Conservation (phyloP, 2,888 invertebrate genomes). For the Mesochorus sp. region DNA sequence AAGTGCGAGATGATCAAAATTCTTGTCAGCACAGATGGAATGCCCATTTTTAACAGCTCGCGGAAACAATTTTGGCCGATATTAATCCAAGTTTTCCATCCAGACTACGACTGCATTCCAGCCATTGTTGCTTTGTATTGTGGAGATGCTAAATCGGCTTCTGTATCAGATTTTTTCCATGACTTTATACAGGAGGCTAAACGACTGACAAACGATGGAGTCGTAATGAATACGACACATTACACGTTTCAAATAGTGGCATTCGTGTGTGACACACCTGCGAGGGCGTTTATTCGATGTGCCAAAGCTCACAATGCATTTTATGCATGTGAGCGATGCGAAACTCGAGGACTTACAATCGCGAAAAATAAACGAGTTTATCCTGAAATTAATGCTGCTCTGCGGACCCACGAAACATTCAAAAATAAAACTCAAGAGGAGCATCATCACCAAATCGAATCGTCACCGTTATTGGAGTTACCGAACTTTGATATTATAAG, state of each 20-base stretch:
- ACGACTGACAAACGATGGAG: constrained; percentile 27
- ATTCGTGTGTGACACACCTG: constrained; percentile 57
- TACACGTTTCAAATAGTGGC: constrained; percentile 53
- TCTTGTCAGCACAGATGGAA: constrained; percentile 4
- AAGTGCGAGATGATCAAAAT: neutral
- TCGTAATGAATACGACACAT: constrained; percentile 21
- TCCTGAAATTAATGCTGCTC: constrained; percentile 45
- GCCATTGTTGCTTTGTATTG: constrained; percentile 51
- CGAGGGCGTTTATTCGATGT: constrained; percentile 58
- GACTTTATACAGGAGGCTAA: constrained; percentile 57
- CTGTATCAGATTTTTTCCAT: constrained; percentile 37
- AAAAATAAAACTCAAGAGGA: constrained; percentile 45
- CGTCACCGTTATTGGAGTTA: constrained; percentile 36
- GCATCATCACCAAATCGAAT: constrained; percentile 48
- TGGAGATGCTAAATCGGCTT: constrained; percentile 57
- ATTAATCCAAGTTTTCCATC: constrained; percentile 30
- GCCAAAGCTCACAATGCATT: constrained; percentile 50
- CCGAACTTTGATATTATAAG: constrained; percentile 30
- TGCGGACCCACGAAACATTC: constrained; percentile 53
- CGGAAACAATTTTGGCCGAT: constrained; percentile 11
- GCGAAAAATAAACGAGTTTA: constrained; percentile 53
- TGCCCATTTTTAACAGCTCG: neutral
- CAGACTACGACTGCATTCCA: constrained; percentile 46
- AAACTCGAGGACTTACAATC: constrained; percentile 49
- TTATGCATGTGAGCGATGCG: constrained; percentile 59